Conservation (phyloP, 2,888 invertebrate species). For the Timema podura region DNA sequence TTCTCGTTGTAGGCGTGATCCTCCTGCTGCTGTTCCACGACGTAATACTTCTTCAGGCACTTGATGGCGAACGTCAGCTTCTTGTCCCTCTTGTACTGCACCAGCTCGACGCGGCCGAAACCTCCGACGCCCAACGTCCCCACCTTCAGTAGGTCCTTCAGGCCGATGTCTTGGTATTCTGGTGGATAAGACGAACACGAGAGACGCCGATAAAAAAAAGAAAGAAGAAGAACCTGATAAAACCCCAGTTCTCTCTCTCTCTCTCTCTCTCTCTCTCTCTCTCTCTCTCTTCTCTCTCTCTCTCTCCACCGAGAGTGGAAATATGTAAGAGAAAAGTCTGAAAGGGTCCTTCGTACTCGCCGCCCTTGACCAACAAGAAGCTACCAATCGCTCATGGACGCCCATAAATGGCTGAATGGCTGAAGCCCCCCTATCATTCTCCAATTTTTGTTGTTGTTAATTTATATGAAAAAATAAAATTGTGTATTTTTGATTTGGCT, state of each 20-base stretch:
- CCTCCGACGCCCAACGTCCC: slow-evolving; percentile 56
- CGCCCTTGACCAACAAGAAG: too few relatives aligned
- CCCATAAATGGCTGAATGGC: too few relatives aligned
- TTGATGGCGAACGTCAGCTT: slow-evolving; percentile 73
- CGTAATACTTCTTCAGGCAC: slow-evolving; percentile 83
- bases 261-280: too few relatives aligned
- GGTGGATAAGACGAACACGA: not conserved
- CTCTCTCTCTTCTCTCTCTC: too few relatives aligned
- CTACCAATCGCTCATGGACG: too few relatives aligned
- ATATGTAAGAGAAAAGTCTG: too few relatives aligned
- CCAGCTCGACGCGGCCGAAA: slow-evolving; percentile 53
- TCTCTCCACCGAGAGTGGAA: too few relatives aligned
- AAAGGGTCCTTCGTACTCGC: too few relatives aligned
- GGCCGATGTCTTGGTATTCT: slow-evolving; percentile 50
- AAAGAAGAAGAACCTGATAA: slow-evolving; percentile 16
- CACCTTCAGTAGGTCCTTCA: slow-evolving; percentile 54
- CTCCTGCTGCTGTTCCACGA: slow-evolving; percentile 83
- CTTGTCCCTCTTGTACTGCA: slow-evolving; percentile 33
- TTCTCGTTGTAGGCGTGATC: slow-evolving; percentile 88
- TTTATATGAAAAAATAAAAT: too few relatives aligned
- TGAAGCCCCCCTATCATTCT: too few relatives aligned
- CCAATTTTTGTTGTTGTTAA: too few relatives aligned
- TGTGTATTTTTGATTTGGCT: too few relatives aligned
- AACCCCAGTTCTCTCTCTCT: not conserved
- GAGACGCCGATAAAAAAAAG: slow-evolving; percentile 20